Evolutionary conservation across 2,888 invertebrate genomes (phyloP).

Genomic region (Cyrtodaria siliqua): DNA sequence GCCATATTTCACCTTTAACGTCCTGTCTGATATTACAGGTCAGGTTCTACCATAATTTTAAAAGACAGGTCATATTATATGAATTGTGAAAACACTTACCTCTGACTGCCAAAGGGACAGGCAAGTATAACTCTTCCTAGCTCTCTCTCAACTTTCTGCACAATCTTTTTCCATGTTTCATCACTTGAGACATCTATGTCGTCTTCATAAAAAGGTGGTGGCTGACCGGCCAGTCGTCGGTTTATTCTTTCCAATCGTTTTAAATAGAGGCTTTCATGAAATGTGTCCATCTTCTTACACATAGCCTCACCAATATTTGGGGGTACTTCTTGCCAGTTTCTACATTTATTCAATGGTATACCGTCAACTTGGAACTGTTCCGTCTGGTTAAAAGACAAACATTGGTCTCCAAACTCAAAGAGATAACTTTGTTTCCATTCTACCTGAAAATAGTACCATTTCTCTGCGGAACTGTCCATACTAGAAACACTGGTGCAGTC

Average conservation of each 20-base stretch:
- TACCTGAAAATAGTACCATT: constrained; percentile 75
- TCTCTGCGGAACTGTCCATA: not conserved
- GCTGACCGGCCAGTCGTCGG: constrained; percentile 43
- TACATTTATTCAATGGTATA: constrained; percentile 73
- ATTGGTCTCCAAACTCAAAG: constrained; percentile 74
- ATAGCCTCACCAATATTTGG: constrained; percentile 64
- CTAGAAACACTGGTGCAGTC: no score
- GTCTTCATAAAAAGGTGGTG: constrained; percentile 71
- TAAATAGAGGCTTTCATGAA: constrained; percentile 49
- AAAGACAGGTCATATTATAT: no score
- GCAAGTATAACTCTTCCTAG: constrained; percentile 79
- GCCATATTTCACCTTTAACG: no score
- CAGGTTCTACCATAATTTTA: no score
- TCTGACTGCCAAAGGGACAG: constrained; percentile 83
- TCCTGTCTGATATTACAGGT: no score
- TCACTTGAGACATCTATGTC: constrained; percentile 23
- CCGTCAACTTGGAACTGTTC: constrained; percentile 59
- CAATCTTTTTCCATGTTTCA: constrained; percentile 69
- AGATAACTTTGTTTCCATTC: constrained; percentile 71
- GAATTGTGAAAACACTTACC: constrained; percentile 61
- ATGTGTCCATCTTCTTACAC: constrained; percentile 68
- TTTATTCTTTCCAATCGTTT: constrained; percentile 53
- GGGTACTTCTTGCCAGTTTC: constrained; percentile 79
- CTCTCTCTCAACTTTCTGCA: constrained; percentile 73
- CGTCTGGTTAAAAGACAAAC: constrained; percentile 72